phyloP scores from a whole-genome alignment of 2,113 vertebrate genomes.

The Seriola dumerili region DNA sequence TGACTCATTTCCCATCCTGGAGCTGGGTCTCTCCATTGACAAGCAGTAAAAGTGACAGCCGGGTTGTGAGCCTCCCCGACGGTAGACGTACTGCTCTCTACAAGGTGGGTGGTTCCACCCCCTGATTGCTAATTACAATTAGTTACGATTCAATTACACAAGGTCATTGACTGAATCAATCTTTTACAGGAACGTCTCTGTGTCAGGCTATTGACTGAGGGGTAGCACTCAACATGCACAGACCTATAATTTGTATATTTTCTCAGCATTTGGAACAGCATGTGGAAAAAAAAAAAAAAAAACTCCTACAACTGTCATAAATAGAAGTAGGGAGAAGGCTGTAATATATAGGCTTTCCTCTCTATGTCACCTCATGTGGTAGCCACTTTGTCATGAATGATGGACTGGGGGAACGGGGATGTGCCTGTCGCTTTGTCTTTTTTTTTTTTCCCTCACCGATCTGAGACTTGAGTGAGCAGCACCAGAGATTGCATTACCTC shows the following conservation, averaged over 20 bases:
- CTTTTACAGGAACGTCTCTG: conserved; percentile 51
- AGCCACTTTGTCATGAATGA: conserved; percentile 61
- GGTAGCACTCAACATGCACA: conserved; percentile 20
- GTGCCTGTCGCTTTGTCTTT: conserved; percentile 21
- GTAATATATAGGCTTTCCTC: conserved; percentile 43
- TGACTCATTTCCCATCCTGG: conserved; percentile 43
- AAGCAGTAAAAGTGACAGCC: conserved; percentile 51
- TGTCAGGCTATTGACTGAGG: conserved; percentile 55
- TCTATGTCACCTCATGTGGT: conserved; percentile 26
- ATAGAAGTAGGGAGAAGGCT: conserved; percentile 15
- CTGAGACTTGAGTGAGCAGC: conserved; percentile 70
- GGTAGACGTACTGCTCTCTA: conserved; percentile 59
- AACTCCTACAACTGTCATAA: conserved; percentile 24
- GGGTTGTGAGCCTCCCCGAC: conserved; percentile 37
- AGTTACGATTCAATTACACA: conserved; percentile 81
- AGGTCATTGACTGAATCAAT: conserved; percentile 81
- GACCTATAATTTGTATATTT: conserved; percentile 43
- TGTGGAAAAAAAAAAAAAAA: conserved; percentile 30
- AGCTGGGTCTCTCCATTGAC: conserved; percentile 31
- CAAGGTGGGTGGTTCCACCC: conserved; percentile 69
- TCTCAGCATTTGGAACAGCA: conserved; percentile 10
- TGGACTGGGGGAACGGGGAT: conserved; percentile 37
- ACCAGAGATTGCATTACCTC: conserved; percentile 77
- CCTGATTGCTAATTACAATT: conserved; percentile 80
- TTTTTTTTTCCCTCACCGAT: conserved; percentile 38